Base-by-base conservation (phyloP, 2,797 vertebrate genomes). In the Sebastes steindachneri region DNA sequence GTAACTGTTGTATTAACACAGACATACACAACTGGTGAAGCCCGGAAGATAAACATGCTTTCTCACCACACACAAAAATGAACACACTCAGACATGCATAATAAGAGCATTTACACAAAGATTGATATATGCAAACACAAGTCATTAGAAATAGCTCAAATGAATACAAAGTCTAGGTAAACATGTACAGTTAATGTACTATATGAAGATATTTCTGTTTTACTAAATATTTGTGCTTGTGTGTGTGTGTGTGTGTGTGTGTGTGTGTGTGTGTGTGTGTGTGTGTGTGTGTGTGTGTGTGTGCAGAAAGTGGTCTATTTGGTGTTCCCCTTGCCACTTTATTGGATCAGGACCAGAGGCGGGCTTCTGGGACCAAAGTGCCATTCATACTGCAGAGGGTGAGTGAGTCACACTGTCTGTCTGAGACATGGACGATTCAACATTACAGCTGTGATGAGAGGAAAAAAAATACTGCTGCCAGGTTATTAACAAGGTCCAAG, bases 311-410 rank as follows among this genome's bases (percentile, higher is more conserved):
- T 28, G 98, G 97, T 70, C 91, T 99, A 67, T 99, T 99, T 77
- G 96, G 96, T 74, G 96, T 99, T 87, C 96, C 98, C 21, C 91
- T 99, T 21, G 66, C 93, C 15, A 90, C 94, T 70, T 93, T 99
- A 85, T 83, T 99, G 95, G 99, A 99, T 31, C 97, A 98, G 89
- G 98, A 99, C 95, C 97, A 98, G 91, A 97, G 90, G 75, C 96
- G 94, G 77, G 58, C 86, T 25, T 92, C 96, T 58, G 97, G 97
- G 77, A 96, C 96, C 76, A 97, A 96, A 93, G 97, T 97, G 86
- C 99, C 98, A 79, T 93, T 98, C 71, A 96, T 99, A 86, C 96
- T 99, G 89, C 97, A 98, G 85, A 96, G 94, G 93, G 99, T 99
- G 83, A 89, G 93, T 99, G 80, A 88, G 10, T 68, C 23, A 28